These are phyloP conservation scores for Blera fallax DNA, from an alignment of 2,888 invertebrate genomes.

Conservation along the genomic window DNA sequence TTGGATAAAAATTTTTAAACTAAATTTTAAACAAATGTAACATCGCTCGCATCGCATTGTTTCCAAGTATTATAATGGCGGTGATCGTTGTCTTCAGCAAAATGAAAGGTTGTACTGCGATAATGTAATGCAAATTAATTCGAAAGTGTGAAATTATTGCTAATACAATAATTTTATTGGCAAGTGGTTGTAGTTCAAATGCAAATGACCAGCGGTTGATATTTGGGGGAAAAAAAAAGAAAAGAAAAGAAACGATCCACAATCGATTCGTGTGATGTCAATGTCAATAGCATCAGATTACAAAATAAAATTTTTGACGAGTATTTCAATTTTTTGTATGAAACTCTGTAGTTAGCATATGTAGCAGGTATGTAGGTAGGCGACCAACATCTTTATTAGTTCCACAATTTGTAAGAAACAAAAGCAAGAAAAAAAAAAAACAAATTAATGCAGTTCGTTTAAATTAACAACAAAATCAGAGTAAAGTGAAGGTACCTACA, in stretches of 20 bases:
- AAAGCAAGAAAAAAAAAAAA: neutral
- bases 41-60: neutral
- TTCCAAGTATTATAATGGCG: neutral
- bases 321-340: neutral
- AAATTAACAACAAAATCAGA: neutral
- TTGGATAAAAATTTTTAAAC: neutral
- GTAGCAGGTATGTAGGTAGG: no score
- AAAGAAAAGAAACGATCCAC: neutral
- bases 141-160: conserved; percentile 50
- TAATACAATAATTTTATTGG: conserved; percentile 9
- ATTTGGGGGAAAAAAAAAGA: no score
- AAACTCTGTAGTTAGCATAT: neutral
- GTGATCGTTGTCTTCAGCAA: neutral
- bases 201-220: conserved; percentile 21
- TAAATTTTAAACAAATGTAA: conserved; percentile 21
- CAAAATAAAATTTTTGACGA: neutral
- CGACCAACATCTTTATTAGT: neutral
- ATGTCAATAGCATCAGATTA: conserved; percentile 32
- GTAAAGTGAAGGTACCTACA: neutral
- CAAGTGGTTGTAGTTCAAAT: conserved; percentile 11
- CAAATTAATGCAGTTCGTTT: neutral
- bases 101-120: conserved; percentile 19
- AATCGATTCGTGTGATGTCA: conserved; percentile 19
- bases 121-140: conserved; percentile 51
- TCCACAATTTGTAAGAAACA: neutral